phyloP scores from a whole-genome alignment of 2,113 vertebrate species.

The Brachyhypopomus gauderio region DNA sequence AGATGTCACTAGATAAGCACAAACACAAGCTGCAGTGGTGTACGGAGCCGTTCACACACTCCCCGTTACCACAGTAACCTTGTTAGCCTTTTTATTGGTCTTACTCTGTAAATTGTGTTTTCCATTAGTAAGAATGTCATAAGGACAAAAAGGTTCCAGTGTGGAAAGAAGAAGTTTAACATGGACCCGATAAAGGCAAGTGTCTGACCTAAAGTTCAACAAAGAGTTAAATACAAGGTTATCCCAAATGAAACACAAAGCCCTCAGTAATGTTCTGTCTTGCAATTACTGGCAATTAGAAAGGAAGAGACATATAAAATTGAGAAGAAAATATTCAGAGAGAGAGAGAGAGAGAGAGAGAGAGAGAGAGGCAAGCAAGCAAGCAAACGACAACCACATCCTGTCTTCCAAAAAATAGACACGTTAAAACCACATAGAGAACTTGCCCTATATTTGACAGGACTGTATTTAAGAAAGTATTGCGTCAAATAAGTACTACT shows the following conservation, averaged over 20 bases:
- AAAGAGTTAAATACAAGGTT: background rate
- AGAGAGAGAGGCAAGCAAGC: conserved; percentile 22
- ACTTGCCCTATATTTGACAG: conserved; percentile 15
- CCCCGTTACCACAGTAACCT: background rate
- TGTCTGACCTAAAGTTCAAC: background rate
- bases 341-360: too few relatives aligned
- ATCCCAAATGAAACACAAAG: background rate
- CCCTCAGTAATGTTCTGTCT: too few relatives aligned
- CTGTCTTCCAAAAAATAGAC: conserved; percentile 56
- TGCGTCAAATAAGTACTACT: background rate
- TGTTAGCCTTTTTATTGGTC: background rate
- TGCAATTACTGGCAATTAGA: too few relatives aligned
- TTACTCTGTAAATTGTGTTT: background rate
- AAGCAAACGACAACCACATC: conserved; percentile 67
- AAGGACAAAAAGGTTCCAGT: conserved; percentile 75
- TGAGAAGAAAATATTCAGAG: background rate
- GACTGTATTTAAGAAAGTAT: background rate
- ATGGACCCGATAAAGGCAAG: conserved; percentile 86
- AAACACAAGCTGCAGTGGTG: background rate
- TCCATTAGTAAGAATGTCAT: conserved; percentile 73
- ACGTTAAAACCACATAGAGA: conserved; percentile 38
- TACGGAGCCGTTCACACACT: too few relatives aligned
- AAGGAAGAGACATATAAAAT: too few relatives aligned
- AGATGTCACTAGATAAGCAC: background rate
- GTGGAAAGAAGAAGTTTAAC: conserved; percentile 92